Evolutionary conservation across 23 tunicate genomes (phyloP), one percentile per base, ranked within the genome.

Genomic region (Trididemnum nubilum): DNA sequence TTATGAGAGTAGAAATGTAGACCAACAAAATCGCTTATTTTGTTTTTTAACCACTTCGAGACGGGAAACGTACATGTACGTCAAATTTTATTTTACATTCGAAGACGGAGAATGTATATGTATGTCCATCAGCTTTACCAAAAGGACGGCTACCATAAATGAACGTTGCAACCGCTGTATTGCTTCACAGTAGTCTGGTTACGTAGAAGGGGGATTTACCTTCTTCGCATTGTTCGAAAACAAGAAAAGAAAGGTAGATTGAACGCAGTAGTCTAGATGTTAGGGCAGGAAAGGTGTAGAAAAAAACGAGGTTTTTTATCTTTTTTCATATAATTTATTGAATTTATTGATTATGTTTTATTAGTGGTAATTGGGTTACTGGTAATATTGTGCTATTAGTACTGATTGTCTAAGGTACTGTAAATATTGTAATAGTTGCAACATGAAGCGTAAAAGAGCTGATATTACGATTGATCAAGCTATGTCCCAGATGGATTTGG

Each of bases 361-460:
- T 63, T 15, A 15, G 27, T 63, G 24, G 4, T 18, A 4, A 15
- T 19, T 63, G 28, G 27, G 7, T 23, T 63, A 15, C 27, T 23
- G 69, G 57, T 49, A 18, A 63, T 63, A 19, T 63, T 63, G 12
- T 23, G 69, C 69, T 63, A 63, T 28, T 28, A 63, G 27, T 63
- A 63, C 23, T 63, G 19, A 63, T 63, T 63, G 28, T 63, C 69
- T 63, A 23, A 63, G 23, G 69, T 63, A 15, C 69, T 23, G 23
- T 63, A 63, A 15, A 63, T 24, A 24, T 63, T 21, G 27, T 15
- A n/a, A n/a, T n/a, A 63, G 27, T 28, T 63, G 28, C 69, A 63
- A 63, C 69, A 63, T 63, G 69, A 63, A 28, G 69, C 69, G 69
- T 63, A 63, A n/a, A n/a, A n/a, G 69, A 4, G 69, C 69, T 63